Base-by-base conservation (phyloP, 1,140 invertebrate genomes). In the Euura lappo region DNA sequence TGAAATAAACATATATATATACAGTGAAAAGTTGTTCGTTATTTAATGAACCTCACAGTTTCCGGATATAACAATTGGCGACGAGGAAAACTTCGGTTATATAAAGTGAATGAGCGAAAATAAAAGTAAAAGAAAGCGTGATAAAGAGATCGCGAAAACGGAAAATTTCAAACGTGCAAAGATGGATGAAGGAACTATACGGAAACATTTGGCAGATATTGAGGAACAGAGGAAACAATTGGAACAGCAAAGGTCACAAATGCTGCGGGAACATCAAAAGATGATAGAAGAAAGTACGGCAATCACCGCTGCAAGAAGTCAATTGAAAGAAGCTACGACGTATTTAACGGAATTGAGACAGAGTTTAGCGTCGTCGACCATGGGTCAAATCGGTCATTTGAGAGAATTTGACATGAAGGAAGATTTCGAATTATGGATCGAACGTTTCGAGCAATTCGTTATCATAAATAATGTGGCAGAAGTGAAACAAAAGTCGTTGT, bases 401-500 rank as follows among this genome's bases (percentile, higher is more conserved):
- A 42, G 67, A 45, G 71, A 72, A 28, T 72, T 45, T 5, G 13
- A 42, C 10, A n/a, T 51, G 47, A 51, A 51, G 2, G 73, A 78
- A 10, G 73, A 77, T 68, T 74, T 72, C 68, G 66, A 68, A 6
- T 10, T 72, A 3, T 77, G 76, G 74, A 46, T 67, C 4, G 74
- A 79, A 65, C 68, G 80, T 44, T 46, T 83, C 3, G 74, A 80
- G 43, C 80, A 81, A 67, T 83, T 76, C 72, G 76, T 81, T 43
- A 66, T 78, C 0, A 79, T 77, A 4, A 83, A 83, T 73, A 68
- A 74, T 6, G 74, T 83, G 0, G 10, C 73, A 28, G 72, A 72
- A 0, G 68, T 73, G 2, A 69, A 75, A 42, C 78, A 78, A 47
- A 78, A 76, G 7, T 68, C 80, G 7, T 73, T 80, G 3, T 81